Evolutionary conservation across 2,113 vertebrate species (phyloP), one percentile per base, ranked within the genome.

Genomic region (Cheilinus undulatus): DNA sequence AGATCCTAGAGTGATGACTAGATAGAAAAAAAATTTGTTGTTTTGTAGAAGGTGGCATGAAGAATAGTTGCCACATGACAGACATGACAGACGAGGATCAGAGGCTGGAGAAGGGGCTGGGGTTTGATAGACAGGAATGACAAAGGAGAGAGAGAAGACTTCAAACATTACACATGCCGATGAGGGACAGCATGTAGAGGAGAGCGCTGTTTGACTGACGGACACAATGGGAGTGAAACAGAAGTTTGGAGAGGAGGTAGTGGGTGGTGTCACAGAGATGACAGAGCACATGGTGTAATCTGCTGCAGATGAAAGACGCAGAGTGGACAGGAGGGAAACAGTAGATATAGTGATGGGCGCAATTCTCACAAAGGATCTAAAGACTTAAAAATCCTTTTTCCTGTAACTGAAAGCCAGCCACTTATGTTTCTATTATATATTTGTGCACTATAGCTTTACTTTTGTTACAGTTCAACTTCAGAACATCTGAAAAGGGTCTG

Each of bases 101-200:
- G 46, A 61, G 51, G 64, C 50, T n/a, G 23, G 57, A 46, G 28
- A 72, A 48, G 57, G 46, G 67, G 68, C 43, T 11, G 7, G n/a
- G 36, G 59, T 67, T 50, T 65, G 75, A 80, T 42, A 53, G 76
- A 86, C 36, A 3, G 72, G 36, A 73, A 15, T 59, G 83, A 68
- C 67, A 59, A 69, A 52, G 52, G 51, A 34, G 45, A 69, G 73
- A 67, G 60, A 48, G 66, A 54, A 17, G 56, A 56, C 65, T 73
- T 86, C 82, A 83, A 74, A 85, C 59, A 56, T 42, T 14, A 45
- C 30, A 42, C 59, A 65, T 85, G 79, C 45, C 83, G 80, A 83
- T 74, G 76, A 85, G 76, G 69, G 61, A 62, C 52, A 36, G 68
- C 14, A 27, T 52, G 50, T 3, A 34, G 60, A 24, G 69, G 65